These are phyloP conservation scores for Aix galericulata DNA, from an alignment of 2,113 vertebrate species.

Conservation along the genomic window DNA sequence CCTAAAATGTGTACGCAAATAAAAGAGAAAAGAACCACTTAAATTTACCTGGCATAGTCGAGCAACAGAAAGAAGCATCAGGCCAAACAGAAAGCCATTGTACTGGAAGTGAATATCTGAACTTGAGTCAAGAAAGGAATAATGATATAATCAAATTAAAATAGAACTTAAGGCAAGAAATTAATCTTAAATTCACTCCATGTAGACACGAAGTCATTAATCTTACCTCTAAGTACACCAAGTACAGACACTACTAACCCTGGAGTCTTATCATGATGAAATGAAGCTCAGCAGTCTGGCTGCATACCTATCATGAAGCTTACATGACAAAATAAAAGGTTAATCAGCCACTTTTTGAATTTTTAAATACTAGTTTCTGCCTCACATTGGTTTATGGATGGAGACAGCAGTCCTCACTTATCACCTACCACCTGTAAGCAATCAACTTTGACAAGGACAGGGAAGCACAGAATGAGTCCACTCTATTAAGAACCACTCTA, in stretches of 20 bases:
- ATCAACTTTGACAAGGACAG: neutral
- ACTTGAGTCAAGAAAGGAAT: conserved; percentile 60
- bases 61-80: conserved; percentile 92
- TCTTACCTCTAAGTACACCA: neutral
- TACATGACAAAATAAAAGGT: neutral
- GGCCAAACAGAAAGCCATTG: conserved; percentile 93
- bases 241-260: neutral
- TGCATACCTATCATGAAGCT: rapidly evolving
- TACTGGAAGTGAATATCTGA: conserved; percentile 98
- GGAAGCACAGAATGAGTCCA: neutral
- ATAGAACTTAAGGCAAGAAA: neutral
- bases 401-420: neutral
- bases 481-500: neutral
- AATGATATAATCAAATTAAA: neutral
- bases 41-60: conserved; percentile 90
- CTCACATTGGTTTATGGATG: neutral
- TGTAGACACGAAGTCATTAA: neutral
- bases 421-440: neutral
- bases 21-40: neutral
- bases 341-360: neutral
- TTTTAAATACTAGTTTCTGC: neutral
- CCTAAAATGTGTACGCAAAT: neutral
- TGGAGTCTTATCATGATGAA: neutral
- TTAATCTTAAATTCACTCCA: neutral
- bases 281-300: neutral